Percentiles rank a stretch among this genome's conserved stretches.
phyloP scores from a whole-genome alignment of 2,888 invertebrate species.

The Hermodice carunculata region DNA sequence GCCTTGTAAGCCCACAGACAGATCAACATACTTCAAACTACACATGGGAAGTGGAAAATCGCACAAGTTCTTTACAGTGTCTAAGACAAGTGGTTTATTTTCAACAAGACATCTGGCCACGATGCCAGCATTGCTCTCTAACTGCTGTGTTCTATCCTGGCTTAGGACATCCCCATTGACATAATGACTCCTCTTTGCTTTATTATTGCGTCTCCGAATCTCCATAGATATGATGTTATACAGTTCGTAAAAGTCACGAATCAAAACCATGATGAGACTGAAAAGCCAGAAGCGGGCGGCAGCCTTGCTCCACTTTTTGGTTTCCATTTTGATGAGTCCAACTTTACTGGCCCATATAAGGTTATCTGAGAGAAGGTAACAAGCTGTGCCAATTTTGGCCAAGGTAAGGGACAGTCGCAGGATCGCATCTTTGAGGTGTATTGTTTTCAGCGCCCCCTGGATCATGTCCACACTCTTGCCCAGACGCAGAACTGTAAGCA shows the following conservation, averaged over 20 bases:
- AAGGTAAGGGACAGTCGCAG: constrained; percentile 81
- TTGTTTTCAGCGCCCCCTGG: constrained; percentile 80
- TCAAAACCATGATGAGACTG: constrained; percentile 83
- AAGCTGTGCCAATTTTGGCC: constrained; percentile 83
- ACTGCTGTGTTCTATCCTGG: not conserved
- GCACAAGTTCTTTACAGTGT: constrained; percentile 87
- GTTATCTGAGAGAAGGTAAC: constrained; percentile 88
- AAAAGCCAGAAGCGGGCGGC: constrained; percentile 83
- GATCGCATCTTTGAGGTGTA: constrained; percentile 80
- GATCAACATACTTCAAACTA: constrained; percentile 82
- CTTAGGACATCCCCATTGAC: too few relatives aligned
- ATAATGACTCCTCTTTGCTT: too few relatives aligned
- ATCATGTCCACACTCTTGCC: constrained; percentile 87
- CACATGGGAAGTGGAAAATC: constrained; percentile 90
- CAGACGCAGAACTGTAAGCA: constrained; percentile 84
- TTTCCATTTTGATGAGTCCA: constrained; percentile 74
- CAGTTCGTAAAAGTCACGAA: constrained; percentile 85
- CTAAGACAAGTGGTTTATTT: constrained; percentile 76
- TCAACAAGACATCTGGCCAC: constrained; percentile 65
- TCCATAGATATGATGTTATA: constrained; percentile 43
- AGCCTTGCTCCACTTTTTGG: constrained; percentile 80
- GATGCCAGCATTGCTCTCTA: constrained; percentile 61
- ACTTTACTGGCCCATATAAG: constrained; percentile 82
- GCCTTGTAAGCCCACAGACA: constrained; percentile 85
- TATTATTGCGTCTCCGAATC: constrained; percentile 35